A percentile compares a stretch with the other conserved stretches of the same genome.
These are phyloP conservation scores for Drepanosiphum platanoidis DNA, from an alignment of 2,888 invertebrate genomes.

Conservation along the genomic window DNA sequence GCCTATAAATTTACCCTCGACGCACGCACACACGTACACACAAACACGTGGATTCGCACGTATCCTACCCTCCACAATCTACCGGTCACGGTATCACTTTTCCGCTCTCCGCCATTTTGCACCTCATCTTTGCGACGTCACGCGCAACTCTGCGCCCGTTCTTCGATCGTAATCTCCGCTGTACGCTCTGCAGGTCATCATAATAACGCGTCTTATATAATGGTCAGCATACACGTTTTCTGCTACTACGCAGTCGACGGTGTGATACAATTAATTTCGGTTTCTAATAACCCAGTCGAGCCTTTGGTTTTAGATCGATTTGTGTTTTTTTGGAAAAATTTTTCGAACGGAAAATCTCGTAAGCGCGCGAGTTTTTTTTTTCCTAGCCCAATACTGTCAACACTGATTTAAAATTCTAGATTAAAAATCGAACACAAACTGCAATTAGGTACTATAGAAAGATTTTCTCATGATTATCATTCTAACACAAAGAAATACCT, in stretches of 20 bases:
- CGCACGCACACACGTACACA: neutral
- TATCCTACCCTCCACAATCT: neutral
- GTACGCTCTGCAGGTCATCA: neutral
- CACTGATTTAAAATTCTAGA: too few relatives aligned
- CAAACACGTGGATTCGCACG: neutral
- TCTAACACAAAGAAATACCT: too few relatives aligned
- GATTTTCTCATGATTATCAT: too few relatives aligned
- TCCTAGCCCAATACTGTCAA: too few relatives aligned
- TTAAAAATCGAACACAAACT: too few relatives aligned
- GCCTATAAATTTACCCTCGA: slow-evolving; percentile 50
- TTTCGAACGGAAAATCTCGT: too few relatives aligned
- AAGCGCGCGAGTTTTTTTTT: too few relatives aligned
- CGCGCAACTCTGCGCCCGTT: neutral
- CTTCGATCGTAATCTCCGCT: neutral
- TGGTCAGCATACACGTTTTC: neutral
- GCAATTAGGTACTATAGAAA: too few relatives aligned
- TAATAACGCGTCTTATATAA: neutral
- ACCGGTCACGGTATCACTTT: neutral
- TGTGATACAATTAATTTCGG: too few relatives aligned
- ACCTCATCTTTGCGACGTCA: neutral
- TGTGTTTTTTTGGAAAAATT: too few relatives aligned
- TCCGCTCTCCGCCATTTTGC: neutral
- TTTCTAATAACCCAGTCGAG: too few relatives aligned
- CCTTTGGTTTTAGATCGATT: too few relatives aligned
- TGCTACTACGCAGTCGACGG: neutral